A percentile compares a stretch with the other conserved stretches of the same genome.
Evolutionary conservation across 2,113 vertebrate genomes (phyloP).

Genomic region (Oncorhynchus keta): DNA sequence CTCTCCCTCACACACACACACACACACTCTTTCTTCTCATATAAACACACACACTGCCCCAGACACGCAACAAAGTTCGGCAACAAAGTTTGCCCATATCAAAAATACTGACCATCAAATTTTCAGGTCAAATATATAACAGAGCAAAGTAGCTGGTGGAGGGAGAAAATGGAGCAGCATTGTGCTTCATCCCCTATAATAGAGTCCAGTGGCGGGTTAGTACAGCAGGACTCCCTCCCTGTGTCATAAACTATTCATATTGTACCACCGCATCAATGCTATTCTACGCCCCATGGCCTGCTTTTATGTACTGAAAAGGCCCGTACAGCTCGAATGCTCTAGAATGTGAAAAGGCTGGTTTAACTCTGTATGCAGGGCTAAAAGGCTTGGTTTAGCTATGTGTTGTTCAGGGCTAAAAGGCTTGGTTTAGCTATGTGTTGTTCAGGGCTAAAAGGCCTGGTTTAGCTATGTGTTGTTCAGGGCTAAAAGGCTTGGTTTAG

Average conservation of each 20-base stretch:
- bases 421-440: not conserved
- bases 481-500: not conserved
- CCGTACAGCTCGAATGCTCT: not conserved
- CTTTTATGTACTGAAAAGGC: not conserved
- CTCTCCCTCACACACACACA: not conserved
- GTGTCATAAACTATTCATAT: slow-evolving; percentile 6
- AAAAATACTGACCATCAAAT: not conserved
- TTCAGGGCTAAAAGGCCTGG: too few species aligned
- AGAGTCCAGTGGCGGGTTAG: not conserved
- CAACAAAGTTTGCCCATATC: not conserved
- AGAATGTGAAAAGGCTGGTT: not conserved
- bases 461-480: too few species aligned
- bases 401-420: not conserved
- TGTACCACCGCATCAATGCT: too few species aligned
- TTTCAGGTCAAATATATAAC: not conserved
- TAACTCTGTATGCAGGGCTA: not conserved
- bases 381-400: not conserved
- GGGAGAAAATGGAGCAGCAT: not conserved
- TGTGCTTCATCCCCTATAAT: not conserved
- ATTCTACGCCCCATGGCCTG: not conserved
- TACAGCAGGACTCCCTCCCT: not conserved
- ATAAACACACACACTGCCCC: not conserved
- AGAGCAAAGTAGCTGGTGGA: not conserved
- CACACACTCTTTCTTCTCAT: not conserved
- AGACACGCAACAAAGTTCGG: not conserved